A percentile compares a stretch with the other conserved stretches of the same genome.
These are phyloP conservation scores for Limonius californicus DNA, from an alignment of 1,140 invertebrate species.

Conservation along the genomic window DNA sequence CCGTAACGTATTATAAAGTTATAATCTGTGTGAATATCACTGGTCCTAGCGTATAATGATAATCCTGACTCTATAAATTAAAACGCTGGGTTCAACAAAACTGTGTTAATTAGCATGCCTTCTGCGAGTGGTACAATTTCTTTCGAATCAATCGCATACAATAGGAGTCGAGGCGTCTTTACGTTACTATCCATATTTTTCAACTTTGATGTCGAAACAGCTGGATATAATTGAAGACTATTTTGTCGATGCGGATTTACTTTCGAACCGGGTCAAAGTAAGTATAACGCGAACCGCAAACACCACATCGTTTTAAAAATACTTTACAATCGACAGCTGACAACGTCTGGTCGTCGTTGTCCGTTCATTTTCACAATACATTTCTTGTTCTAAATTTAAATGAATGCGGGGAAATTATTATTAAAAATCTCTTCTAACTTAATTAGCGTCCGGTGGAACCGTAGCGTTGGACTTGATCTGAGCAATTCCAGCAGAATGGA, in stretches of 20 bases:
- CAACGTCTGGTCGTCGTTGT: not conserved
- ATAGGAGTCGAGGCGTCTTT: not conserved
- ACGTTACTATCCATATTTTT: not conserved
- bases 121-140: not conserved
- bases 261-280: not conserved
- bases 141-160: not conserved
- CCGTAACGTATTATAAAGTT: conserved; percentile 11
- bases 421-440: not conserved
- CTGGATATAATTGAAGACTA: conserved; percentile 6
- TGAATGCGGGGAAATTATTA: not conserved
- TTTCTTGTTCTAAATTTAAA: not conserved
- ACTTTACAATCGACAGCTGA: not conserved
- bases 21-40: conserved; percentile 13
- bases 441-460: not conserved
- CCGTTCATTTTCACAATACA: not conserved
- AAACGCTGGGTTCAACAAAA: not conserved
- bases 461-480: not conserved
- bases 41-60: not conserved
- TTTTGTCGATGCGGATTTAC: not conserved
- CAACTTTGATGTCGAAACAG: not conserved
- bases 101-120: conserved; percentile 7
- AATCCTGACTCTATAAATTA: conserved; percentile 6
- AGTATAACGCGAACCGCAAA: not conserved
- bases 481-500: conserved; percentile 18
- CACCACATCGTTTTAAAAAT: not conserved